Evolutionary conservation across 1,140 invertebrate genomes (phyloP), one percentile per base, ranked within the genome.

Genomic region (Drosophila rhopaloa): DNA sequence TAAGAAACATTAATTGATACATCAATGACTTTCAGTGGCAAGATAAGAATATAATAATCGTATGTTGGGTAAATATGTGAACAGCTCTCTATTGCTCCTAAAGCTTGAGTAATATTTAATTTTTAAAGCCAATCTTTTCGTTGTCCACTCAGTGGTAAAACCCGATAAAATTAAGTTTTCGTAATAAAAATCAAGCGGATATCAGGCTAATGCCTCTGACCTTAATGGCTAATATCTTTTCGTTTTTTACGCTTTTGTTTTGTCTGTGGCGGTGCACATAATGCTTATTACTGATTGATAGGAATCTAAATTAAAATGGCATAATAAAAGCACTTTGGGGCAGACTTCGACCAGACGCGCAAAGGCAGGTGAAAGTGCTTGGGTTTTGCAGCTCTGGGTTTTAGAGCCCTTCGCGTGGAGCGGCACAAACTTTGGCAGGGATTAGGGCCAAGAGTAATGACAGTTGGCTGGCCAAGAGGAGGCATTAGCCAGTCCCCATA

Each of bases 271-370:
- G 59, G 75, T 55, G 62, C 46, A 78, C 83, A 83, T 72, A 89
- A 78, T 60, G 76, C 84, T 80, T 83, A 88, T 83, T 89, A 88
- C 84, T 72, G 60, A 88, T 88, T 88, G 83, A 88, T 88, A 89
- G 29, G 68, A 68, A 88, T 88, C 83, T 88, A 89, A 88, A 88
- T 88, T 88, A 88, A 88, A 88, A 89, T 89, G 84, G 76, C 84
- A 80, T 83, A 79, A 82, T 88, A 89, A 89, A 89, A 80, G 68
- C 83, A 77, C 73, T 80, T 77, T 48, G 37, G 40, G 50, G 54
- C 62, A 80, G 76, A 78, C 73, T 50, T 65, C 41, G 59, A n/a
- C 48, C 83, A 82, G 66, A 47, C 54, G 51, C 54, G 51, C 57
- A 59, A 41, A 60, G 54, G 47, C 59, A 58, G 72, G 60, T 75